Percentiles rank a stretch among this genome's conserved stretches.
These are phyloP conservation scores for Dolichoris vasculosae DNA, from an alignment of 1,140 invertebrate species.

Conservation along the genomic window DNA sequence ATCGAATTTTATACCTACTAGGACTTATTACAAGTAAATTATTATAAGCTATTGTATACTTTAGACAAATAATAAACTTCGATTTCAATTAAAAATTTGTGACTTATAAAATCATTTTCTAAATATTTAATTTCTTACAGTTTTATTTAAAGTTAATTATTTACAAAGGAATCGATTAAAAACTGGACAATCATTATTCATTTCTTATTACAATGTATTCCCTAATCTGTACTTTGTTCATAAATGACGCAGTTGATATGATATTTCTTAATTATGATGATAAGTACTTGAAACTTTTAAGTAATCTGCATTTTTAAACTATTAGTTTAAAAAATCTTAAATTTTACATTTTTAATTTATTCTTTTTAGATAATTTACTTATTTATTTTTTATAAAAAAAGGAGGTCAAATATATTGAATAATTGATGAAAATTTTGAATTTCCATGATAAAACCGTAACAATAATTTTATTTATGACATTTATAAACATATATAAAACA, in stretches of 20 bases:
- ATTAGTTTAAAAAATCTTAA: not conserved
- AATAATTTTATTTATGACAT: not conserved
- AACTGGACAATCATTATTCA: slow-evolving; percentile 53
- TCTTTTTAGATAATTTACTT: not conserved
- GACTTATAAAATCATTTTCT: slow-evolving; percentile 18
- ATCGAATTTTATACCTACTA: not conserved
- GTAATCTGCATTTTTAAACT: slow-evolving; percentile 5
- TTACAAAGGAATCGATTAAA: slow-evolving; percentile 66
- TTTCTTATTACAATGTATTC: slow-evolving; percentile 25
- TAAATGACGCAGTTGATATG: slow-evolving; percentile 31
- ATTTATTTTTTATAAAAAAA: not conserved
- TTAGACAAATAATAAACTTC: slow-evolving; percentile 32
- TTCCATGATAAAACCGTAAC: not conserved
- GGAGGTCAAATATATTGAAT: not conserved
- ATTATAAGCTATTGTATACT: slow-evolving; percentile 37
- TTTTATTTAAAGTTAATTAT: slow-evolving; percentile 56
- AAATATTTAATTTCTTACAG: slow-evolving; percentile 45
- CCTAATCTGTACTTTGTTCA: slow-evolving; percentile 1
- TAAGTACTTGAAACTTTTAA: not conserved
- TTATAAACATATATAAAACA: slow-evolving; percentile 25
- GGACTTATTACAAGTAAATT: slow-evolving; percentile 26
- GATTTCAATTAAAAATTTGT: slow-evolving; percentile 24
- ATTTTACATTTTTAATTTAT: not conserved
- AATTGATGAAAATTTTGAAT: not conserved
- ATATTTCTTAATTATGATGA: not conserved